Percentiles rank a stretch among this genome's conserved stretches.
phyloP scores from a whole-genome alignment of 2,797 vertebrate genomes.

The Coregonus suidteri region DNA sequence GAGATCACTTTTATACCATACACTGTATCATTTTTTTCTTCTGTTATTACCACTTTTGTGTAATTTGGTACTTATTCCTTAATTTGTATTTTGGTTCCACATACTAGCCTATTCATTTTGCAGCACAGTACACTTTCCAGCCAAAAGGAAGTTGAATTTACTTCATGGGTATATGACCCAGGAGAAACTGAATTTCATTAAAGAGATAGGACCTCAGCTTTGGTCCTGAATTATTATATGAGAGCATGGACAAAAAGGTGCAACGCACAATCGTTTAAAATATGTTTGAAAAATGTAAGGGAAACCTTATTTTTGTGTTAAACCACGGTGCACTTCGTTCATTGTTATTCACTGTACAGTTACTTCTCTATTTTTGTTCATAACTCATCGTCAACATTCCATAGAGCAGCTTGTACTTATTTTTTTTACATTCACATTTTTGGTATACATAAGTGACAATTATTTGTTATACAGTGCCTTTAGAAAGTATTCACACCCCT shows the following conservation, averaged over 20 bases:
- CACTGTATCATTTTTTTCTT: background rate
- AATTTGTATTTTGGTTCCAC: background rate
- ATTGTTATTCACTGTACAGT: background rate
- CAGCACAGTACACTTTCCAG: background rate
- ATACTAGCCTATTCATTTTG: background rate
- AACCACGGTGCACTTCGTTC: conserved; percentile 5
- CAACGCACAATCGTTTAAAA: background rate
- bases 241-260: background rate
- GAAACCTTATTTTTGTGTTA: background rate
- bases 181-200: background rate
- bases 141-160: background rate
- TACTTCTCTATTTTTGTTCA: background rate
- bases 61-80: conserved; percentile 11
- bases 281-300: background rate
- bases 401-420: conserved; percentile 22
- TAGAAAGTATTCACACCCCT: no score
- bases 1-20: background rate
- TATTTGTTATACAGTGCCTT: conserved; percentile 53
- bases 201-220: background rate
- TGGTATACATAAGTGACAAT: conserved; percentile 15
- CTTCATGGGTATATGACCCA: background rate
- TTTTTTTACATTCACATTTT: conserved; percentile 17
- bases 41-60: background rate
- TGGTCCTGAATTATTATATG: background rate
- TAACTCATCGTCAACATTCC: conserved; percentile 42